These are phyloP conservation scores for Ectobius pallidus DNA, from an alignment of 2,888 invertebrate species.

Conservation along the genomic window DNA sequence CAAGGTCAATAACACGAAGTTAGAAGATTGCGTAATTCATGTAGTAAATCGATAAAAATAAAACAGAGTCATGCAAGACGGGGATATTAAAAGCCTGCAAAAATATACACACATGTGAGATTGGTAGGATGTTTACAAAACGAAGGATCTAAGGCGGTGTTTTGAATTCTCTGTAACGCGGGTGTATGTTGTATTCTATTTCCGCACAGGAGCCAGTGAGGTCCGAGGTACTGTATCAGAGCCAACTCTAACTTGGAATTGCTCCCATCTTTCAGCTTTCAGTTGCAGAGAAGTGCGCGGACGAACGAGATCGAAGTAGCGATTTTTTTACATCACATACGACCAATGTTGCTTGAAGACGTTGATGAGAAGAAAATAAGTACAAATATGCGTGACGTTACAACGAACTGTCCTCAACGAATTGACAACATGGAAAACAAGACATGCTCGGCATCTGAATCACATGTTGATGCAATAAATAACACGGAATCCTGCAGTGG, in stretches of 20 bases:
- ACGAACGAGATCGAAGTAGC: conserved; percentile 32
- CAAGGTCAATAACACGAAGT: no score
- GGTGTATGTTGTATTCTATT: conserved; percentile 7
- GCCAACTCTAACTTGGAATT: neutral
- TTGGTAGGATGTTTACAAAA: no score
- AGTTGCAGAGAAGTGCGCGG: neutral
- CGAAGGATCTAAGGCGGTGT: no score
- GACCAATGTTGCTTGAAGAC: conserved; percentile 34
- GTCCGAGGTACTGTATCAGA: neutral
- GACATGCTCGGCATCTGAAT: neutral
- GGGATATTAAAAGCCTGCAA: no score
- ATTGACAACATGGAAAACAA: neutral
- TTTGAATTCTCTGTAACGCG: no score
- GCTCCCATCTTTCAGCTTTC: neutral
- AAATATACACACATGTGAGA: no score
- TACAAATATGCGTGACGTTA: conserved; percentile 11
- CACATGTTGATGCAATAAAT: neutral
- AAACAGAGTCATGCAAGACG: no score
- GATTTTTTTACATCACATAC: conserved; percentile 9
- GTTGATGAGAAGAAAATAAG: conserved; percentile 14
- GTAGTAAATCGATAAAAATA: no score
- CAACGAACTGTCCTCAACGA: neutral
- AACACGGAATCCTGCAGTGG: neutral
- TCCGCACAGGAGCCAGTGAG: neutral
- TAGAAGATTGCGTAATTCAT: no score